These are phyloP conservation scores for Pituophis catenifer DNA, from an alignment of 2,113 vertebrate genomes.

Conservation along the genomic window DNA sequence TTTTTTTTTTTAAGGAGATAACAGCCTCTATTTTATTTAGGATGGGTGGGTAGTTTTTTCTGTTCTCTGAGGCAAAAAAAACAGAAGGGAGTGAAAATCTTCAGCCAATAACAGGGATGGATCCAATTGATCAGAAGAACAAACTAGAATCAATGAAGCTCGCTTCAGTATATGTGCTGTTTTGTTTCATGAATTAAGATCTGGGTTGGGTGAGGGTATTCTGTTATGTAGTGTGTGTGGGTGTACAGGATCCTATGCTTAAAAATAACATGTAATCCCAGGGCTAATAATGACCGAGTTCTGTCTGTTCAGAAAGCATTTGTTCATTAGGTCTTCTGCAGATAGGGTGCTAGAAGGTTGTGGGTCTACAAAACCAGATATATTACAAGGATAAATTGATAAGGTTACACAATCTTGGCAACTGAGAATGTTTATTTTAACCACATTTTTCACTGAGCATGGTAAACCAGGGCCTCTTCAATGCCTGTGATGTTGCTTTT, in stretches of 20 bases:
- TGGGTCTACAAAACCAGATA: background rate
- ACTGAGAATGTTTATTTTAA: background rate
- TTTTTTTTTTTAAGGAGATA: background rate
- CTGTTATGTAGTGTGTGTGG: background rate
- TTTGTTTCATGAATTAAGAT: background rate
- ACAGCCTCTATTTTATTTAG: background rate
- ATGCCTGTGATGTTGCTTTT: background rate
- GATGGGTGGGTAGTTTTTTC: background rate
- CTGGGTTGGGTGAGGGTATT: background rate
- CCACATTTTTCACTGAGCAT: background rate
- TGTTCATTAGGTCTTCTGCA: background rate
- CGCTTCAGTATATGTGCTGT: background rate
- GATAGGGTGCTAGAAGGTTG: background rate
- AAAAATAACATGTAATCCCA: background rate
- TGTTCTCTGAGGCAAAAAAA: background rate
- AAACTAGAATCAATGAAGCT: background rate
- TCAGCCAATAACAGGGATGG: background rate
- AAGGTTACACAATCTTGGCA: background rate
- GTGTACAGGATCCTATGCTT: background rate
- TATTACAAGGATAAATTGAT: background rate
- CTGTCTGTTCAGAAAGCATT: background rate
- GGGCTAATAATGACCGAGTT: background rate
- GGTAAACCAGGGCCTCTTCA: background rate
- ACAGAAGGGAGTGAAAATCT: background rate
- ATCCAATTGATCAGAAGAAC: background rate